Conservation (phyloP, 2,888 invertebrate species). For the Megaustenia siamemsis region DNA sequence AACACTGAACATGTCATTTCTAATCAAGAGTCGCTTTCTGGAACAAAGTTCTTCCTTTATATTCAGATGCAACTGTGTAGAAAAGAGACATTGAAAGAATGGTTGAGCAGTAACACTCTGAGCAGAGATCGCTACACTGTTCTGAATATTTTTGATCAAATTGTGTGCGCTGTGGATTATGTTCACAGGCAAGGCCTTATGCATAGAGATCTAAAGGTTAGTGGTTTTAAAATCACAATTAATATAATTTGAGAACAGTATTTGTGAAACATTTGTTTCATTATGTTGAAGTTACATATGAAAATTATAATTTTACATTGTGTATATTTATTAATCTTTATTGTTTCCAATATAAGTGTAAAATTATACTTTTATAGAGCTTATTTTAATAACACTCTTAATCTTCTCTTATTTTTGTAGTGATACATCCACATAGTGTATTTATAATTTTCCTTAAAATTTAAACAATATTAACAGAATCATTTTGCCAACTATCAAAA, state of each 20-base stretch:
- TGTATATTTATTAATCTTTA: no score
- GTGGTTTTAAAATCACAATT: slow-evolving; percentile 4
- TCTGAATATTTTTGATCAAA: slow-evolving; percentile 84
- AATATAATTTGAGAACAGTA: background rate
- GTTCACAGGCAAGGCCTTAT: slow-evolving; percentile 95
- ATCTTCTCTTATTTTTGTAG: no score
- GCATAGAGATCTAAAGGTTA: slow-evolving; percentile 95
- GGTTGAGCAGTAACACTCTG: slow-evolving; percentile 84
- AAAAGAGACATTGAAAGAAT: slow-evolving; percentile 92
- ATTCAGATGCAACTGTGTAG: slow-evolving; percentile 99
- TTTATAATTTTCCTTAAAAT: no score
- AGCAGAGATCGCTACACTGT: slow-evolving; percentile 69
- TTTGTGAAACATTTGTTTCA: slow-evolving; percentile 14
- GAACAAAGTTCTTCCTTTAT: slow-evolving; percentile 87
- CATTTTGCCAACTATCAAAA: no score
- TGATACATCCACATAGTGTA: no score
- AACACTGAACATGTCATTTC: background rate
- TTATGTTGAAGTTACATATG: no score
- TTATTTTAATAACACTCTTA: no score
- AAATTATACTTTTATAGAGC: no score
- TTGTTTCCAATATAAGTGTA: no score
- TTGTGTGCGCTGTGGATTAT: slow-evolving; percentile 96
- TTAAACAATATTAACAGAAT: no score
- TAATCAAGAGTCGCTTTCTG: background rate
- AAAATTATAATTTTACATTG: no score